These are phyloP conservation scores for Piaya cayana DNA, from an alignment of 2,113 vertebrate genomes.

Conservation along the genomic window DNA sequence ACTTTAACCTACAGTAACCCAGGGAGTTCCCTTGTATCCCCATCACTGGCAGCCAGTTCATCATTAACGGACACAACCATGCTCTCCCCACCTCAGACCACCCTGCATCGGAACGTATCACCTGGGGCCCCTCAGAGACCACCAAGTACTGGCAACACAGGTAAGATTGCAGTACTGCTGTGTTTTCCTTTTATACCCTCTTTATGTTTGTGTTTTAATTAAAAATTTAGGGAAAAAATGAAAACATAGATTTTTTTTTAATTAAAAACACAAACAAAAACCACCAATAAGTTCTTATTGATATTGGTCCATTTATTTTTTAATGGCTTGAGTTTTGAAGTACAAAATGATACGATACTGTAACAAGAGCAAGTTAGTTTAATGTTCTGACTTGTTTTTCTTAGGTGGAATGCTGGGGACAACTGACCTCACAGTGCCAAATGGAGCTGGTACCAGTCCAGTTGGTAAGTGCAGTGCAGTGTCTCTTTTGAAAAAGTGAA, in stretches of 20 bases:
- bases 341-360: accelerated
- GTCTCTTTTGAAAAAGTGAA: not conserved
- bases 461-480: slow-evolving; percentile 78
- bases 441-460: slow-evolving; percentile 88
- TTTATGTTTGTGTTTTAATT: no score
- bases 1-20: slow-evolving; percentile 90
- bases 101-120: slow-evolving; percentile 92
- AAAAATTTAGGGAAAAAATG: no score
- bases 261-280: accelerated
- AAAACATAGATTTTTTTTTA: no score
- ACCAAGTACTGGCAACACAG: slow-evolving; percentile 88
- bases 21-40: slow-evolving; percentile 86
- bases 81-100: slow-evolving; percentile 89
- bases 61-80: slow-evolving; percentile 89
- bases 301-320: not conserved
- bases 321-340: not conserved
- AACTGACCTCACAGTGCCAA: slow-evolving; percentile 88
- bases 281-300: not conserved
- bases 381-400: not conserved
- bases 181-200: not conserved
- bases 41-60: slow-evolving; percentile 85
- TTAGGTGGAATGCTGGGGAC: slow-evolving; percentile 89
- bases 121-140: slow-evolving; percentile 90
- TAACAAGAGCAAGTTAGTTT: not conserved
- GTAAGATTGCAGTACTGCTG: slow-evolving; percentile 57